phyloP scores from a whole-genome alignment of 1,140 invertebrate genomes.

The Gonioctena quinquepunctata region DNA sequence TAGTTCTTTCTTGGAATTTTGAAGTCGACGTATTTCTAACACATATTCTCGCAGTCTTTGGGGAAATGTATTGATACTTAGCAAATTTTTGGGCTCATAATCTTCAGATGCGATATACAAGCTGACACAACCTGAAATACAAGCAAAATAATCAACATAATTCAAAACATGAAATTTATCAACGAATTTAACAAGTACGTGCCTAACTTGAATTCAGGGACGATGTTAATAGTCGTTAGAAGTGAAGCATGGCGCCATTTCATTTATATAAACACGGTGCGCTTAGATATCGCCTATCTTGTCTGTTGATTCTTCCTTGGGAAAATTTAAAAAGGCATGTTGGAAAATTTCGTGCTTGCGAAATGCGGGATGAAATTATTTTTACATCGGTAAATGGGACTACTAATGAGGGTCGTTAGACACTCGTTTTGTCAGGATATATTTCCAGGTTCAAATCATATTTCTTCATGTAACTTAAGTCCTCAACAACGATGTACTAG shows the following conservation, averaged over 20 bases:
- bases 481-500: too few relatives aligned
- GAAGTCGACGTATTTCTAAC: too few relatives aligned
- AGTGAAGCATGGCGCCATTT: slow-evolving; percentile 54
- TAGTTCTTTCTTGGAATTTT: too few relatives aligned
- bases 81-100: background rate
- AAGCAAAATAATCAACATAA: slow-evolving; percentile 6
- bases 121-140: background rate
- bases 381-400: background rate
- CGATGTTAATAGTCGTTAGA: slow-evolving; percentile 52
- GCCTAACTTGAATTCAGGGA: slow-evolving; percentile 52
- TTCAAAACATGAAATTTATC: slow-evolving; percentile 38
- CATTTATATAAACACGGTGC: slow-evolving; percentile 55
- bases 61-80: too few relatives aligned
- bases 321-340: slow-evolving; percentile 12
- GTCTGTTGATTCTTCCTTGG: slow-evolving; percentile 48
- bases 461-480: too few relatives aligned
- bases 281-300: slow-evolving; percentile 47
- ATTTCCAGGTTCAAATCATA: too few relatives aligned
- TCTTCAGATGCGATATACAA: background rate
- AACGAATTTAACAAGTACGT: slow-evolving; percentile 52
- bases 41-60: too few relatives aligned
- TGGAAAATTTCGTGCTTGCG: background rate
- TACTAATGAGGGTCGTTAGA: background rate
- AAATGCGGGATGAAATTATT: background rate
- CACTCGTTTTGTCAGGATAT: too few relatives aligned